Percentiles rank a stretch among this genome's conserved stretches.
phyloP scores from a whole-genome alignment of 2,888 invertebrate genomes.

The Keiferia lycopersicella region DNA sequence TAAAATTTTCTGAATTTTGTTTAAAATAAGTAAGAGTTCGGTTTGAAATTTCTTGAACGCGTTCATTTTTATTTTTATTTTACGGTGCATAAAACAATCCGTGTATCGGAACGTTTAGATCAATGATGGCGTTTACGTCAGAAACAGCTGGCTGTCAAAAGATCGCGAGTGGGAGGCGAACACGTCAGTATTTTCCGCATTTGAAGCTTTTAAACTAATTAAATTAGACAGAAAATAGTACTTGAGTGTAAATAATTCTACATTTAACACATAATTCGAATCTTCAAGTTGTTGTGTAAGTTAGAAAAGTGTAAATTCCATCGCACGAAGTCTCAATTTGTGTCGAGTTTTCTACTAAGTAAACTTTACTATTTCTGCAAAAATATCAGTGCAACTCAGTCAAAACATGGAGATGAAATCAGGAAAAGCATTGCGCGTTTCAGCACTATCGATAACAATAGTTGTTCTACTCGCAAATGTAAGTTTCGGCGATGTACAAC shows the following conservation, averaged over 20 bases:
- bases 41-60: no score
- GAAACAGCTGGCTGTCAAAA: slow-evolving; percentile 31
- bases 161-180: slow-evolving; percentile 56
- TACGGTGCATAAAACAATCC: neutral
- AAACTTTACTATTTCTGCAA: slow-evolving; percentile 1
- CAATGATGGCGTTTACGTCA: slow-evolving; percentile 19
- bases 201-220: neutral
- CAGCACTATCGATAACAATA: slow-evolving; percentile 33
- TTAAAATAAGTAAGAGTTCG: no score
- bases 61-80: no score
- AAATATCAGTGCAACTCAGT: slow-evolving; percentile 5
- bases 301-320: neutral
- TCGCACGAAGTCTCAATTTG: neutral
- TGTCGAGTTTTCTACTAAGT: neutral
- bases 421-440: neutral
- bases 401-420: slow-evolving; percentile 10
- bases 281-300: neutral
- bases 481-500: slow-evolving; percentile 45
- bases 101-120: slow-evolving; percentile 48
- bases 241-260: neutral
- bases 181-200: slow-evolving; percentile 65
- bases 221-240: neutral
- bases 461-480: slow-evolving; percentile 40
- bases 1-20: no score
- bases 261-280: no score